Evolutionary conservation across 2,888 invertebrate genomes (phyloP).

Genomic region (Drosophila ustulata): DNA sequence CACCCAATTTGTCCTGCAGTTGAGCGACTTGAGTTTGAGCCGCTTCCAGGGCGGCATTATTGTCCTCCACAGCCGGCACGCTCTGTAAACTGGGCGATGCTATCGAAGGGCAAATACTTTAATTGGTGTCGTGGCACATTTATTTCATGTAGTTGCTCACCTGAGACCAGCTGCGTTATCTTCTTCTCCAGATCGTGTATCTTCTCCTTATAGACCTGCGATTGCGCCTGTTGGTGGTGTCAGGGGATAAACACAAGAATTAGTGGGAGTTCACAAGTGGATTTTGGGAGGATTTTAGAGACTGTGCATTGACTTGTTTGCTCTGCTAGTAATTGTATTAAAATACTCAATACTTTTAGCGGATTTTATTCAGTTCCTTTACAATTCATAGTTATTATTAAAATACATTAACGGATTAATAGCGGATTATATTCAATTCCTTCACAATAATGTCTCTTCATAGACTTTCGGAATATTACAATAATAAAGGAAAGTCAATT

Average conservation of each 20-base stretch:
- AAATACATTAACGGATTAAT: too few species aligned
- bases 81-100: slow-evolving; percentile 72
- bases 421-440: neutral
- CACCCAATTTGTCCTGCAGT: slow-evolving; percentile 54
- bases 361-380: too few species aligned
- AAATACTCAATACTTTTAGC: neutral
- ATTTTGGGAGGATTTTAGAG: neutral
- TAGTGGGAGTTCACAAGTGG: slow-evolving; percentile 1
- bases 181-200: slow-evolving; percentile 82
- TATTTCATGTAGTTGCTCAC: slow-evolving; percentile 38
- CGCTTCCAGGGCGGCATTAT: slow-evolving; percentile 40
- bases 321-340: neutral
- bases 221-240: slow-evolving; percentile 78
- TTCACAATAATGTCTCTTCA: too few species aligned
- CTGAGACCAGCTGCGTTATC: slow-evolving; percentile 71
- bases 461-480: too few species aligned
- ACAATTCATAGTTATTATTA: too few species aligned
- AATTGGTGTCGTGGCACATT: too few species aligned
- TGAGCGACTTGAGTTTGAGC: slow-evolving; percentile 54
- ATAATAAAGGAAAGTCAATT: too few species aligned
- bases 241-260: neutral
- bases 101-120: slow-evolving; percentile 8
- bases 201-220: slow-evolving; percentile 84
- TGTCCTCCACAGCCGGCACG: slow-evolving; percentile 40
- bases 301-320: slow-evolving; percentile 18